Base-by-base conservation (phyloP, 2,888 invertebrate species). In the Pseudococcus longispinus region DNA sequence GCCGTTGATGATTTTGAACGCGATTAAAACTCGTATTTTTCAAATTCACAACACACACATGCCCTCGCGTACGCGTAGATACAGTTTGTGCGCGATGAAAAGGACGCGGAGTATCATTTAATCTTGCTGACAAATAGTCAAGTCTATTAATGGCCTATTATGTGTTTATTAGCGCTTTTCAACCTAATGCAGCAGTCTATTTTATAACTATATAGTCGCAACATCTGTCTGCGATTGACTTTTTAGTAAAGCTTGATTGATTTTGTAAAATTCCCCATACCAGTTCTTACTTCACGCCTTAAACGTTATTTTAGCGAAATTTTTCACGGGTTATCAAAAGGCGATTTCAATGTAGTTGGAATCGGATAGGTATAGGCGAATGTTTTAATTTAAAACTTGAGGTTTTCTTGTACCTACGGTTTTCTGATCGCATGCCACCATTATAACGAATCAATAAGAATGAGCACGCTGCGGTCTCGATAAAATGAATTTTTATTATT, bases 131-230 rank as follows among this genome's bases (percentile, higher is more conserved):
- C 77, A 86, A 86, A 86, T 55, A 86, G 77, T 86, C 86, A 55
- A 86, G 77, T 86, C 86, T 86, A 86, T 86, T 86, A 86, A 86
- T 51, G 77, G 51, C 20, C 86, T 46, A 86, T 86, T 86, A 86
- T 86, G 44, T 86, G 80, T 86, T 86, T 77, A 77, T 86, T 86
- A 86, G 86, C 80, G 86, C 86, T 77, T 86, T 86, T 86, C 77
- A 86, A 80, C 46, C 77, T 32, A 51, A 51, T 80, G 46, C 86
- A 70, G 65, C 60, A 42, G 74, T 77, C 86, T n/a, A 74, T 44
- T 32, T 46, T 86, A 26, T 77, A n/a, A 26, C 55, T 42, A 46
- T 46, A 77, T 44, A 44, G 77, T 42, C 55, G 37, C 37, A 46
- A 80, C 86, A 86, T 74, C 86, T 86, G 86, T 74, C 86, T 13